phyloP scores from a whole-genome alignment of 1,140 invertebrate species.

The Limonius californicus region DNA sequence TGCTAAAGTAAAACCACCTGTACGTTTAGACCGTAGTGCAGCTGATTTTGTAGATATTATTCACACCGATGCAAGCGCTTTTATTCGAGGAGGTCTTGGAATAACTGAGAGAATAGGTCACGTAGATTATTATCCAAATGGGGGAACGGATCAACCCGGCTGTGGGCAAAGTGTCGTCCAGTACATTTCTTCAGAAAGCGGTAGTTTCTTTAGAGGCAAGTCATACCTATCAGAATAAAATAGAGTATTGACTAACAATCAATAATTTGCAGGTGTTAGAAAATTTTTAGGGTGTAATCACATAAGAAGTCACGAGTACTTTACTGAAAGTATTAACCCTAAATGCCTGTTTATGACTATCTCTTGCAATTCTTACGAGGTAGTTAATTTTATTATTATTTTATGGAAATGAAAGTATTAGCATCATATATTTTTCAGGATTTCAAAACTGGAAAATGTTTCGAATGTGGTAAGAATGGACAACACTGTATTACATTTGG shows the following conservation, averaged over 20 bases:
- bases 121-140: constrained; percentile 89
- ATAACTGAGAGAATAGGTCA: constrained; percentile 78
- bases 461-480: constrained; percentile 60
- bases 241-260: constrained; percentile 30
- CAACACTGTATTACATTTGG: constrained; percentile 68
- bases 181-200: constrained; percentile 62
- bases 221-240: neutral
- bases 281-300: constrained; percentile 82
- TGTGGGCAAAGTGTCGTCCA: constrained; percentile 70
- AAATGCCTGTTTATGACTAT: constrained; percentile 71
- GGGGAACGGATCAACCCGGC: constrained; percentile 79
- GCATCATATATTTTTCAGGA: constrained; percentile 46
- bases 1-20: constrained; percentile 72
- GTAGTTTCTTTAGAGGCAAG: constrained; percentile 58
- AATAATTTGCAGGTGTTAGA: constrained; percentile 60
- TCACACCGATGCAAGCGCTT: constrained; percentile 80
- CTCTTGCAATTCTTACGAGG: constrained; percentile 73
- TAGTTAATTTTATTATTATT: too few species aligned
- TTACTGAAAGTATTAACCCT: constrained; percentile 78
- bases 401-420: too few species aligned
- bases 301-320: constrained; percentile 77
- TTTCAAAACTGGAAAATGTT: constrained; percentile 71
- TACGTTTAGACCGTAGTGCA: constrained; percentile 80
- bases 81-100: constrained; percentile 77
- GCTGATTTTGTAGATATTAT: constrained; percentile 83